These are phyloP conservation scores for Morinoia aosen DNA, from an alignment of 2,888 invertebrate species.

Conservation along the genomic window DNA sequence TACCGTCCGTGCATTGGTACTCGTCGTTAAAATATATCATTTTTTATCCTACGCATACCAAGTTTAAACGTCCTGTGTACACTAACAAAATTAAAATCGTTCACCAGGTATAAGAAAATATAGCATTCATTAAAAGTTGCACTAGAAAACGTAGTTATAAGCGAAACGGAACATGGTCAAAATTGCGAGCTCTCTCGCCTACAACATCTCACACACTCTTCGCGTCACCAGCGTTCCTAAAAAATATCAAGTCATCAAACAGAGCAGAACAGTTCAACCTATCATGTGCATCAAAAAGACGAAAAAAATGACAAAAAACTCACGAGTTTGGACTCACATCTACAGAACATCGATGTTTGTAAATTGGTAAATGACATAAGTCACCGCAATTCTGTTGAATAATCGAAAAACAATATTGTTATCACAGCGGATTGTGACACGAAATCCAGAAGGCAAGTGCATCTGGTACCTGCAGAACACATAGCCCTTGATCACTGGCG, in stretches of 20 bases:
- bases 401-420: not conserved
- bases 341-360: no score
- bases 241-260: not conserved
- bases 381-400: no score
- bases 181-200: not conserved
- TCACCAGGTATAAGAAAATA: not conserved
- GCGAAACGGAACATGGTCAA: not conserved
- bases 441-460: not conserved
- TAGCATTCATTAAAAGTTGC: not conserved
- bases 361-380: no score
- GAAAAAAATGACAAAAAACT: not conserved
- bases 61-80: not conserved
- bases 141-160: not conserved
- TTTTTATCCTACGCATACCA: not conserved
- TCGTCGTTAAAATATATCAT: not conserved
- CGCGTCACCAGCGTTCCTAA: not conserved
- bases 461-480: not conserved
- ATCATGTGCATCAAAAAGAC: not conserved
- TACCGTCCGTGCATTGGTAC: not conserved
- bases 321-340: no score
- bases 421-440: not conserved
- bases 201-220: not conserved
- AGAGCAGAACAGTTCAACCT: not conserved
- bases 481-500: not conserved
- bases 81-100: not conserved